Evolutionary conservation across 1,140 invertebrate species (phyloP), one percentile per base, ranked within the genome.

Genomic region (Bicyclus anynana): DNA sequence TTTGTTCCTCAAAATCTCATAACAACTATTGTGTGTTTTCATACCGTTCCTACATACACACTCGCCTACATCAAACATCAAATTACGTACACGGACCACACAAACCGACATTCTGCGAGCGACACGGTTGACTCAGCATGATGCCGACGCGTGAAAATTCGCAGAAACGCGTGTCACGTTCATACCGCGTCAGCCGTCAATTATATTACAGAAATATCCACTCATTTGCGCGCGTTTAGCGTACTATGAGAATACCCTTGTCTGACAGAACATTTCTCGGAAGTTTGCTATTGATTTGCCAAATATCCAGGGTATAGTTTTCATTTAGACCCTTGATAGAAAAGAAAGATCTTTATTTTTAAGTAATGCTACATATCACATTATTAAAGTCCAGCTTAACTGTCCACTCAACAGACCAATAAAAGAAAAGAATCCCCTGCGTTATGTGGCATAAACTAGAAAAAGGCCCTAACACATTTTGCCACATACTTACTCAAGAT

Each of bases 41-140:
- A n/a, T n/a, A 49, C 53, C 37, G 33, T 49, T 56, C 7, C 46
- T 44, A 48, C 44, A 20, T 46, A 46, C 37, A 20, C 18, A 51
- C 29, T 35, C 12, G 53, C 53, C 59, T 52, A 53, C 44, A 53
- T 62, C 53, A 53, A 53, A 62, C 53, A 62, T 62, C 42, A 57
- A 53, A 62, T 62, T 62, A 62, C 37, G 16, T 40, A 48, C 35
- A 35, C 35, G 42, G 49, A 62, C 59, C 53, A 44, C 54, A 62
- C 47, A 40, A 62, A 44, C 55, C 53, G 42, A 10, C 49, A 44
- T 58, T 65, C 53, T 66, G 60, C 53, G 40, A 58, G 59, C 52
- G 59, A 58, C 64, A 48, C 35, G 52, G 64, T 54, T 54, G 64
- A 66, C 65, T 67, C 57, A 67, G 65, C 60, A 38, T 56, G 62